Conservation (phyloP, 2,888 invertebrate species). For the Icerya purchasi region DNA sequence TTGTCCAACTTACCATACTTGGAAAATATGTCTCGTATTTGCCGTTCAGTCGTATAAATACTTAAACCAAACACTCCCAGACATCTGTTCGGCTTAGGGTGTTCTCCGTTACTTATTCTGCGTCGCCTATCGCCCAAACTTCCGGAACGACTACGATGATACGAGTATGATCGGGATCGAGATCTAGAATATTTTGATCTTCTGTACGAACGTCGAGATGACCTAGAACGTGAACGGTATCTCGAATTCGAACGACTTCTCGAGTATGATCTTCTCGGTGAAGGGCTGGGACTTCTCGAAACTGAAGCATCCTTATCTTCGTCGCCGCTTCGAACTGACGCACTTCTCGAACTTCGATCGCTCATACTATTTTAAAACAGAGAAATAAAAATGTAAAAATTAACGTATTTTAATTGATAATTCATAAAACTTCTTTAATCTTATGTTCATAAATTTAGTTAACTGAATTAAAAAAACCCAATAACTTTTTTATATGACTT, state of each 20-base stretch:
- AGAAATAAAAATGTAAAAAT: too few species aligned
- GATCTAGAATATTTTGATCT: slow-evolving; percentile 9
- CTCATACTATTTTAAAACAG: slow-evolving; percentile 7
- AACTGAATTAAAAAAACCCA: too few species aligned
- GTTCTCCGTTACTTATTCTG: slow-evolving; percentile 30
- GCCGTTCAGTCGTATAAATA: slow-evolving; percentile 75
- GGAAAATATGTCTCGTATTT: slow-evolving; percentile 75
- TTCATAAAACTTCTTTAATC: too few species aligned
- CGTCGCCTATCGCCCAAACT: slow-evolving; percentile 4
- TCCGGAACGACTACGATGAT: slow-evolving; percentile 2
- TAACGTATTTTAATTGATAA: too few species aligned
- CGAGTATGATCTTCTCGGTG: slow-evolving; percentile 3
- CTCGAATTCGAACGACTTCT: slow-evolving; percentile 7
- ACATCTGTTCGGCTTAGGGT: slow-evolving; percentile 70
- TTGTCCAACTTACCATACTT: slow-evolving; percentile 82
- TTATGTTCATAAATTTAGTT: too few species aligned
- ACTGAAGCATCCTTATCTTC: slow-evolving; percentile 3
- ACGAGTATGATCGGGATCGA: slow-evolving; percentile 8
- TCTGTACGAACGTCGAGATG: slow-evolving; percentile 7
- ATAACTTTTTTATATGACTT: too few species aligned
- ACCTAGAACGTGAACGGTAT: slow-evolving; percentile 1
- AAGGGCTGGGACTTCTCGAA: slow-evolving; percentile 7
- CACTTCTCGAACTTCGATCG: slow-evolving; percentile 10
- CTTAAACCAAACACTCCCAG: slow-evolving; percentile 89
- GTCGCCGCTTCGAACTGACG: slow-evolving; percentile 4